Percentiles rank a stretch among this genome's conserved stretches.
Evolutionary conservation across 2,888 invertebrate genomes (phyloP).

Genomic region (Cryptocephalus moraei): DNA sequence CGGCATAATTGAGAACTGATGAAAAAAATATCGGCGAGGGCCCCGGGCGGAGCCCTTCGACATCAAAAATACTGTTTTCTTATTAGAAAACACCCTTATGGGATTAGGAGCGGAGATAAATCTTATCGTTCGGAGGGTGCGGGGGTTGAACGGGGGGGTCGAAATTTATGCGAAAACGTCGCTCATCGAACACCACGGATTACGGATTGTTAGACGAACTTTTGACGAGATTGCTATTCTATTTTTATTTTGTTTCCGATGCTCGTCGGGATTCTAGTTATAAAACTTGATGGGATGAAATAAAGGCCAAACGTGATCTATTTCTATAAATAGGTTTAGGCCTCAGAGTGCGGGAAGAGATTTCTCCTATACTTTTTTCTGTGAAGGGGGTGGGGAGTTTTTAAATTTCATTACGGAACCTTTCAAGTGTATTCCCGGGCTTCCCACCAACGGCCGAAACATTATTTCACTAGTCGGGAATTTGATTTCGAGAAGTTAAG

Average conservation of each 20-base stretch:
- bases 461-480: too few relatives aligned
- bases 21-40: too few relatives aligned
- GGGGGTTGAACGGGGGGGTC: not conserved
- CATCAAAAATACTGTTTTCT: not conserved
- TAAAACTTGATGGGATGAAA: conserved; percentile 23
- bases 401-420: too few relatives aligned
- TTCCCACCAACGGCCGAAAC: too few relatives aligned
- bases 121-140: too few relatives aligned
- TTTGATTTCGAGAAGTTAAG: too few relatives aligned
- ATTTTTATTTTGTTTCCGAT: not conserved
- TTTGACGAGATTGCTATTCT: conserved; percentile 14
- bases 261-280: conserved; percentile 18
- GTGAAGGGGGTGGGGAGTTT: too few relatives aligned
- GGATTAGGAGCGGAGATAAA: not conserved
- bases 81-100: not conserved
- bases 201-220: conserved; percentile 8
- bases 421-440: too few relatives aligned
- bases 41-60: too few relatives aligned
- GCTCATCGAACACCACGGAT: not conserved
- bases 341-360: not conserved
- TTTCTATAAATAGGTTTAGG: conserved; percentile 16
- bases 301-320: conserved; percentile 26
- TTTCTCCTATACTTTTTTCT: too few relatives aligned
- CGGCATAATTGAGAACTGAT: too few relatives aligned
- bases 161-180: conserved; percentile 1